Evolutionary conservation across 2,113 vertebrate genomes (phyloP), one percentile per base, ranked within the genome.

Genomic region (Tichodroma muraria): DNA sequence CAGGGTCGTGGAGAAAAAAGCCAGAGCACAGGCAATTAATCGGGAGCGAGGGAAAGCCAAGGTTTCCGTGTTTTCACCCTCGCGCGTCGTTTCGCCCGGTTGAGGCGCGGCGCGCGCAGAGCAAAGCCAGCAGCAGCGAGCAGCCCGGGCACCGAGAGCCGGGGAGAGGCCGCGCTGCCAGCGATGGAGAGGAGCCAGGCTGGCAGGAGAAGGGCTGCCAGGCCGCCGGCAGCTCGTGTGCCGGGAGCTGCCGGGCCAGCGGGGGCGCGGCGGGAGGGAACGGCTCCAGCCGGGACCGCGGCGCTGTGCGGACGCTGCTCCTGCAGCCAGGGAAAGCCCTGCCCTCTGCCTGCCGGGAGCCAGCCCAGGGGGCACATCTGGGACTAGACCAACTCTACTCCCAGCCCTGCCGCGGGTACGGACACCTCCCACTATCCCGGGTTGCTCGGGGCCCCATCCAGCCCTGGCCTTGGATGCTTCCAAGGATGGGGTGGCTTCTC

Each of bases 41-140:
- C 1, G 19, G 1, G 1, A n/a, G n/a, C 3, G 57, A 57, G 73
- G 65, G 61, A 42, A 66, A 78, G 59, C 27, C 50, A 30, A 33
- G 16, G 8, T 52, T n/a, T 25, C 40, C 7, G 2, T 10, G 21
- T 7, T 16, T 15, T 33, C 61, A 6, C 27, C 31, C 87, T 31
- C 6, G 1, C 0, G 3, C 54, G 1, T 16, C 3, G 0, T 70
- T 73, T 16, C 0, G 1, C 50, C 63, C 8, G 30, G 13, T 3
- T 25, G 76, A 71, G 63, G 83, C 30, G 2, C 63, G 21, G 79
- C 33, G 4, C 8, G 9, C 47, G 15, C 47, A 3, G 42, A 16
- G 44, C 73, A 9, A 16, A 66, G 27, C 0, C 33, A 90, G 70
- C 79, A 18, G 71, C 76, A 68, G n/a, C 65, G 13, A 35, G 18